These are phyloP conservation scores for Myathropa florea DNA, from an alignment of 2,888 invertebrate species.

Conservation along the genomic window DNA sequence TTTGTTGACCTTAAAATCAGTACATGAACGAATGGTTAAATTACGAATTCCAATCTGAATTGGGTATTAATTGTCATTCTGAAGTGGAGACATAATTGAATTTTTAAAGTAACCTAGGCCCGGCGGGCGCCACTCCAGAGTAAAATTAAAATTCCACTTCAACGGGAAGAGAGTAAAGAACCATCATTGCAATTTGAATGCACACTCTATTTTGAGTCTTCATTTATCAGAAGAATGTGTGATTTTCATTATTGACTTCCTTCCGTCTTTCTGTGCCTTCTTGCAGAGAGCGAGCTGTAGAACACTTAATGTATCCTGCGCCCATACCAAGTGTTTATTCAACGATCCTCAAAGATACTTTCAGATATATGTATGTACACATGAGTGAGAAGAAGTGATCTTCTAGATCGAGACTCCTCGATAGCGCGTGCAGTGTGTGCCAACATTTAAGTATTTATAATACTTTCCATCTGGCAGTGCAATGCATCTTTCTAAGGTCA, in stretches of 20 bases:
- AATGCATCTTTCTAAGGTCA: conserved; percentile 63
- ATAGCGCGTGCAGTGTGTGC: conserved; percentile 55
- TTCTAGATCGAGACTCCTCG: conserved; percentile 5
- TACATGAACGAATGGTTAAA: conserved; percentile 5
- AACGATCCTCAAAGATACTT: not conserved
- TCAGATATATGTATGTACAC: not conserved
- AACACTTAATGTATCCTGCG: conserved; percentile 65
- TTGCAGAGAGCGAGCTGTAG: conserved; percentile 23
- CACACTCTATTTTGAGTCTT: conserved; percentile 43
- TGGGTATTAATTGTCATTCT: conserved; percentile 52
- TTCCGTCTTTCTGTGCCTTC: conserved; percentile 49
- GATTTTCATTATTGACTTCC: conserved; percentile 69
- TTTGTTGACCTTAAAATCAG: conserved; percentile 50
- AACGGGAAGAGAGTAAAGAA: conserved; percentile 1
- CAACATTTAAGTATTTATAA: conserved; percentile 61
- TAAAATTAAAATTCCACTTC: conserved; percentile 54
- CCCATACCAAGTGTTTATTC: conserved; percentile 13
- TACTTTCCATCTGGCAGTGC: conserved; percentile 61
- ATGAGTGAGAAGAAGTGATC: conserved; percentile 2
- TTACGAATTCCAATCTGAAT: conserved; percentile 49
- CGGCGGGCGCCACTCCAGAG: conserved; percentile 49
- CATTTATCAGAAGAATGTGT: conserved; percentile 60
- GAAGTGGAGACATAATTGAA: conserved; percentile 41
- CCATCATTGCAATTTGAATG: conserved; percentile 9
- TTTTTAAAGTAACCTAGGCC: conserved; percentile 34